Base-by-base conservation (phyloP, 1,140 invertebrate genomes). In the Brachionus sp. region DNA sequence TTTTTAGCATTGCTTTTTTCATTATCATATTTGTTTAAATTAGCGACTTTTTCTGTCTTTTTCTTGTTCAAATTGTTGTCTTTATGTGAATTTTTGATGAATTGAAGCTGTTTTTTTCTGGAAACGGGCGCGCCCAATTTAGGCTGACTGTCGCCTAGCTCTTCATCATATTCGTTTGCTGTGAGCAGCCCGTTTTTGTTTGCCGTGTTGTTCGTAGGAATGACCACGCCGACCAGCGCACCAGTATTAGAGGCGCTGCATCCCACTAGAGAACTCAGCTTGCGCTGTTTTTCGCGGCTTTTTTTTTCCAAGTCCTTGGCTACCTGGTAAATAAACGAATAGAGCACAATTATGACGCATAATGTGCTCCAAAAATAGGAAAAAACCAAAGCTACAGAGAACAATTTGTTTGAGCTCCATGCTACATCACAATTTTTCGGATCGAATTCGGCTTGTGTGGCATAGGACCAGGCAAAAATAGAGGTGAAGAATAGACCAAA, bases 391-490 rank as follows among this genome's bases (percentile, higher is more conserved):
- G 94, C 94, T 25, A 95, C 96, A 87, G 97, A 97, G 88, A 97
- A 98, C 25, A 97, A 92, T 0, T 96, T 95, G 89, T 98, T 95
- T 89, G 96, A 96, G 5, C 98, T 91, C 88, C 98, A 98, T 88
- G 97, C 96, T 4, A 97, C 96, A 39, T 94, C 93, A 87, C 96
- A 98, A 88, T 98, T 93, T n/a, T 95, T 94, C 3, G 94, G 94
- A 84, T 92, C 90, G 33, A 98, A 90, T 86, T 97, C 94, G 82
- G 95, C 90, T 86, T 93, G 94, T 2, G 96, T 97, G 39, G 96
- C 93, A 87, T 96, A 95, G 87, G 98, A 96, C 96, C 98, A 99
- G 35, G 97, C 97, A 87, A 99, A 98, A 84, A 99, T 98, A 78
- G 95, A 96, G 77, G 96, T 96, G 88, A 99, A 99, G 89, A 99